Conservation (phyloP, 2,888 invertebrate genomes). For the Phyllotreta striolata region DNA sequence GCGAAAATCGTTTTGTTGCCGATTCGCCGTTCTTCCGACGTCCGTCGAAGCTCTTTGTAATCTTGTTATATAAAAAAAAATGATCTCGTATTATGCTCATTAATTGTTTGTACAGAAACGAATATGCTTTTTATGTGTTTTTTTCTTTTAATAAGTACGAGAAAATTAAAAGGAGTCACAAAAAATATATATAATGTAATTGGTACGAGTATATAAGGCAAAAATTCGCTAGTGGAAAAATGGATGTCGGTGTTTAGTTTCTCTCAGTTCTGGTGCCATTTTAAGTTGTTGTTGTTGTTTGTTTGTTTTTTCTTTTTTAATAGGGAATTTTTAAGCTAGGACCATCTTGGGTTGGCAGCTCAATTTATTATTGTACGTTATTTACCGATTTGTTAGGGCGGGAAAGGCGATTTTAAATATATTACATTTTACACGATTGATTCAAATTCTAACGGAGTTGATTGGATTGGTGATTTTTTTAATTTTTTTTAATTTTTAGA, state of each 20-base stretch:
- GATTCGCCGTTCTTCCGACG: constrained; percentile 52
- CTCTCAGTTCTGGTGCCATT: constrained; percentile 33
- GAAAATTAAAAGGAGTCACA: constrained; percentile 27
- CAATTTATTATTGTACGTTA: constrained; percentile 24
- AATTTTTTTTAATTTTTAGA: too few species aligned
- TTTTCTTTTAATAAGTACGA: constrained; percentile 45
- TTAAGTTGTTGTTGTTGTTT: constrained; percentile 27
- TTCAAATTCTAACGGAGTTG: too few species aligned
- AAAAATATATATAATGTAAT: constrained; percentile 7
- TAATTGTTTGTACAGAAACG: constrained; percentile 60
- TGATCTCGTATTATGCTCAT: constrained; percentile 62
- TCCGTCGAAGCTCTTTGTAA: constrained; percentile 53
- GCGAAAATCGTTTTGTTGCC: too few species aligned
- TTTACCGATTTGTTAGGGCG: too few species aligned
- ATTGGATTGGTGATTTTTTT: too few species aligned
- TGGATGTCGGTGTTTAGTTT: neutral
- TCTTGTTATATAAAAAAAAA: constrained; percentile 52
- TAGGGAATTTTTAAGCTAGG: constrained; percentile 30
- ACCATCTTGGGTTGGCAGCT: constrained; percentile 48
- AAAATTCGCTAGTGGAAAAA: too few species aligned
- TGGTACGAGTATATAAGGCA: too few species aligned
- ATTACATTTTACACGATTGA: too few species aligned
- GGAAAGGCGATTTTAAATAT: too few species aligned
- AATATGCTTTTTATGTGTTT: constrained; percentile 52
- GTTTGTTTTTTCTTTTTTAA: too few species aligned